Percentiles rank a stretch among this genome's conserved stretches.
Evolutionary conservation across 2,797 vertebrate species (phyloP).

Genomic region (Hephaestus fuliginosus): DNA sequence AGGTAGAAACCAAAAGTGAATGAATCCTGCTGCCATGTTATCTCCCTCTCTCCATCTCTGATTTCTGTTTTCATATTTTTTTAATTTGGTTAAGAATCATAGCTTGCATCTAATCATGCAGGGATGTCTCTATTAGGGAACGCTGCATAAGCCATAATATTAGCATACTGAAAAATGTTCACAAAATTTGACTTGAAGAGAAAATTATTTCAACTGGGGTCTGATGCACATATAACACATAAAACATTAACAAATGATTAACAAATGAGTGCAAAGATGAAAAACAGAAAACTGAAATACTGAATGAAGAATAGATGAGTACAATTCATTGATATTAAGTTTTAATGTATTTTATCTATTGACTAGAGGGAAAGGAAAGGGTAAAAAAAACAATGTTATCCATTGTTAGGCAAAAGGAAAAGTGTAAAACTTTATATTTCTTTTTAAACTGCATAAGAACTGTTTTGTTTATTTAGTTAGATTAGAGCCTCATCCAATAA

Average conservation of each 20-base stretch:
- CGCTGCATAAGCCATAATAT: neutral
- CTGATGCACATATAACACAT: too few relatives aligned
- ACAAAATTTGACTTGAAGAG: neutral
- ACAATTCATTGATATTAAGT: too few relatives aligned
- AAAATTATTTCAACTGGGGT: neutral
- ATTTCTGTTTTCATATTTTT: neutral
- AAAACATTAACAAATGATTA: too few relatives aligned
- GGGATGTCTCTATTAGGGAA: neutral
- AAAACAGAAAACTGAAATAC: neutral
- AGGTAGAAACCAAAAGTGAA: slow-evolving; percentile 80
- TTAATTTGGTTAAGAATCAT: neutral
- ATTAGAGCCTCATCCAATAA: neutral
- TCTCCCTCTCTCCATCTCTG: neutral
- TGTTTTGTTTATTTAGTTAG: neutral
- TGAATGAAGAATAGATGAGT: neutral
- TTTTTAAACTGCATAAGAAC: neutral
- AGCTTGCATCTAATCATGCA: neutral
- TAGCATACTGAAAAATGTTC: neutral
- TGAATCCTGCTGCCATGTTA: neutral
- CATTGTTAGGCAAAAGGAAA: too few relatives aligned
- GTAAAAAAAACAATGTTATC: too few relatives aligned
- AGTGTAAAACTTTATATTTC: too few relatives aligned
- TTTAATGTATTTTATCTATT: too few relatives aligned
- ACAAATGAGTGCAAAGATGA: too few relatives aligned
- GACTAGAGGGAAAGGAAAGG: too few relatives aligned